Evolutionary conservation across 37 sponge, comb jelly and placozoan genomes (phyloP).

Genomic region (Agelas oroides): DNA sequence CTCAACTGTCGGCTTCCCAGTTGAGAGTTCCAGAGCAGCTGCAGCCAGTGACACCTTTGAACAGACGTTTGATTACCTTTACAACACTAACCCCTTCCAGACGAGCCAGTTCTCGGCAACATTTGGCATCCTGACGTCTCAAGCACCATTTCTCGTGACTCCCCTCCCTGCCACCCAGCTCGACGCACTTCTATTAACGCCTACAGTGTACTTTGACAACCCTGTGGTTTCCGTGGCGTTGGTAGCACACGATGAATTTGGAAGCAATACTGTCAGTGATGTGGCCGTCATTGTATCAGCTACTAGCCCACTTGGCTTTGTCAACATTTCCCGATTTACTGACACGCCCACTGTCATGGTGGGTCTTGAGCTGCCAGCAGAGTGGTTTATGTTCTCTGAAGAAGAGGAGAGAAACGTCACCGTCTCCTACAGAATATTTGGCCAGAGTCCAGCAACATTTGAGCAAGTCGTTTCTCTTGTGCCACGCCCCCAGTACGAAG

Average conservation of each 20-base stretch:
- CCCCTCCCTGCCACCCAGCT: constrained; percentile 43
- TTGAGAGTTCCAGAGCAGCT: constrained; percentile 2
- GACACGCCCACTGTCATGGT: constrained; percentile 11
- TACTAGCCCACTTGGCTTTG: not conserved
- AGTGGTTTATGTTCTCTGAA: constrained; percentile 47
- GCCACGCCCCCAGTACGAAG: constrained; percentile 9
- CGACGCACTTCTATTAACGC: constrained; percentile 36
- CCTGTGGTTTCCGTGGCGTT: constrained; percentile 25
- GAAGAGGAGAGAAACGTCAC: constrained; percentile 1
- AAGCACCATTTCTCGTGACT: constrained; percentile 25
- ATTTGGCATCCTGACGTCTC: constrained; percentile 20
- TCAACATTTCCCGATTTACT: not conserved
- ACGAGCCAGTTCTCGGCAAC: constrained; percentile 15
- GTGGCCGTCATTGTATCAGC: constrained; percentile 26
- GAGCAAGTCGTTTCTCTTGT: constrained; percentile 1
- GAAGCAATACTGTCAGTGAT: constrained; percentile 19
- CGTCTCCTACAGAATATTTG: constrained; percentile 27
- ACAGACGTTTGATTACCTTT: constrained; percentile 46
- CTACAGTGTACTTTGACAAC: constrained; percentile 37
- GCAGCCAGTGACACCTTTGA: constrained; percentile 3
- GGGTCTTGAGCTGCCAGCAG: constrained; percentile 24
- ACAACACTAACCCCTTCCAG: not conserved
- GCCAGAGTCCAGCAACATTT: not conserved
- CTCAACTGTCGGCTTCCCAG: constrained; percentile 51
- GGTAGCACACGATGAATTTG: constrained; percentile 33